Evolutionary conservation across 2,888 invertebrate species (phyloP).

Genomic region (Leptopilina myrica): DNA sequence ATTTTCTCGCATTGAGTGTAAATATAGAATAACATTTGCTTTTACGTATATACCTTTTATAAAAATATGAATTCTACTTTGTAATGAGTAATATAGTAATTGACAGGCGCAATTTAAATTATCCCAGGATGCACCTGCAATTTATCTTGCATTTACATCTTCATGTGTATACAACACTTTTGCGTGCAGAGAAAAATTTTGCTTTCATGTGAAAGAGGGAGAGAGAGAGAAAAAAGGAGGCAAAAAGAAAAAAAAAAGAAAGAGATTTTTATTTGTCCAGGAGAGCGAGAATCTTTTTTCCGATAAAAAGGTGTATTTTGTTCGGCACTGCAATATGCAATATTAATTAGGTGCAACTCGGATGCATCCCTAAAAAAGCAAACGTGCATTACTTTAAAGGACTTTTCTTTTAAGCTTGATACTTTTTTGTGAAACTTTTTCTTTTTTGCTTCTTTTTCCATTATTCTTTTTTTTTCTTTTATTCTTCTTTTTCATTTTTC

Average conservation of each 20-base stretch:
- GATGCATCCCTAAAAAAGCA: no score
- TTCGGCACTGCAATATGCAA: background rate
- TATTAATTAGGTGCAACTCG: background rate
- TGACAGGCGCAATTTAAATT: background rate
- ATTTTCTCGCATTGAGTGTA: background rate
- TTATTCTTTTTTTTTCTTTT: no score
- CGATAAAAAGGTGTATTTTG: background rate
- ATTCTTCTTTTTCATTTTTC: no score
- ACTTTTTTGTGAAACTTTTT: no score
- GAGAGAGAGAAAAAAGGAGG: background rate
- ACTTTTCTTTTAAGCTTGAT: no score
- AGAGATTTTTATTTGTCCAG: background rate
- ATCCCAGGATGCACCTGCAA: constrained; percentile 21
- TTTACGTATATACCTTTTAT: background rate
- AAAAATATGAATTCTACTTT: background rate
- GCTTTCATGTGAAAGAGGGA: background rate
- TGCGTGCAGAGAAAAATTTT: background rate
- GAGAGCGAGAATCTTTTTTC: constrained; percentile 10
- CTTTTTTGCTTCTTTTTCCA: no score
- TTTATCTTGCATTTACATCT: constrained; percentile 19
- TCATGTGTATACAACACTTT: constrained; percentile 1
- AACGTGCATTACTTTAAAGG: no score
- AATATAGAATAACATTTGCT: no score
- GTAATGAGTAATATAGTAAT: constrained; percentile 10
- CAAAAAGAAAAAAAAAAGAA: background rate